Base-by-base conservation (phyloP, 2,888 invertebrate genomes). In the Notodonta ziczac region DNA sequence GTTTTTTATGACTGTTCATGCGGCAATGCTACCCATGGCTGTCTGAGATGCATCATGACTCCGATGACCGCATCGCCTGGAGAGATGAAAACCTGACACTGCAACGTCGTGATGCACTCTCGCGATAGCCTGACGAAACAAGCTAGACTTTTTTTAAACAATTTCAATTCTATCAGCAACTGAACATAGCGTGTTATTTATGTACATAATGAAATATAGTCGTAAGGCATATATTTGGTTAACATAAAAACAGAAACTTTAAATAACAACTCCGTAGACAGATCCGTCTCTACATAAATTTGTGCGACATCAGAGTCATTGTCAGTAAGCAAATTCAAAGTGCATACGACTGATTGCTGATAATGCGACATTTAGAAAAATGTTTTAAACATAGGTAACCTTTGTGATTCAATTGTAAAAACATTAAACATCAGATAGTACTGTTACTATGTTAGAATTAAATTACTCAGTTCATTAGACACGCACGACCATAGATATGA, bases 331-430 rank as follows among this genome's bases (percentile, higher is more conserved):
- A 50, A 50, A 50, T 50, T 50, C 50, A 16, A 50, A 16, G 50
- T 50, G 50, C 50, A 50, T 50, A 50, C 50, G 12, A 50, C 50
- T 50, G 50, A 50, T 50, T 50, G 50, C 50, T 16, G 50, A 50
- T 50, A 32, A 52, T 52, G 52, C 8, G 32, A 52, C 32, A 52
- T 52, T 52, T 52, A 52, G 52, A 52, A 52, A 52, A 35, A 32
- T 52, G 24, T 35, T 52, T 52, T 5, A 52, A 52, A 52, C 32
- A 52, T 52, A 4, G 13, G 12, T 13, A 13, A n/a, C 52, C 52
- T 52, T 52, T 5, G 50, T 50, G 16, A 50, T 16, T 50, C 14
- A 50, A 50, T 50, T 52, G 32, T 32, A 32, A 4, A 35, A 12
- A 52, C 52, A 52, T 52, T 52, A 52, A 52, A 2, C 24, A 52